These are phyloP conservation scores for Helleia helle DNA, from an alignment of 2,888 invertebrate genomes.

Conservation along the genomic window DNA sequence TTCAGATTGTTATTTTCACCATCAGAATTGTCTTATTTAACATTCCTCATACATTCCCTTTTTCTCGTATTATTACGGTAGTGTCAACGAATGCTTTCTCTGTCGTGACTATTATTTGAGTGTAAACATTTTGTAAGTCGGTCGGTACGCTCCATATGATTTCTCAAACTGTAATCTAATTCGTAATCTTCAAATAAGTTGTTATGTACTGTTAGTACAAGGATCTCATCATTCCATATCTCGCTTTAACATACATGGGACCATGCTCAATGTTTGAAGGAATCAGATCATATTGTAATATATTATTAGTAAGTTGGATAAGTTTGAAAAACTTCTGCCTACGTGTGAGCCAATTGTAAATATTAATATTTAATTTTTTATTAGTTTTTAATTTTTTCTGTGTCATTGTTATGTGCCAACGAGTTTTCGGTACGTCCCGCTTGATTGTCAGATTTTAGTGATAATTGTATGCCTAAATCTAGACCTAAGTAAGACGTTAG, in stretches of 20 bases:
- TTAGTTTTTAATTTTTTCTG: conserved; percentile 42
- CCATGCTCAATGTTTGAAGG: conserved; percentile 51
- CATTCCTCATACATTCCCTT: no score
- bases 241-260: conserved; percentile 52
- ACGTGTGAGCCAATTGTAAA: conserved; percentile 37
- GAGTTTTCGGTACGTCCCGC: conserved; percentile 29
- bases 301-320: conserved; percentile 34
- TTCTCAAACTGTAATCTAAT: conserved; percentile 11
- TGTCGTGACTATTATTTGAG: no score
- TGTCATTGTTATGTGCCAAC: conserved; percentile 68
- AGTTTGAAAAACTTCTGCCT: conserved; percentile 39
- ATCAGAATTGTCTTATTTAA: no score
- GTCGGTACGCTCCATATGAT: conserved; percentile 4
- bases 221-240: conserved; percentile 71
- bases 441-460: conserved; percentile 28
- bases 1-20: no score
- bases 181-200: conserved; percentile 4
- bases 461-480: conserved; percentile 50
- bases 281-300: conserved; percentile 29
- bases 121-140: no score
- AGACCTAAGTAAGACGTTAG: conserved; percentile 36
- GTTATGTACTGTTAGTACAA: conserved; percentile 24
- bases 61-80: no score
- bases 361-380: conserved; percentile 45
- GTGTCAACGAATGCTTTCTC: no score